Evolutionary conservation across 2,888 invertebrate species (phyloP).

Genomic region (Homarus gammarus): DNA sequence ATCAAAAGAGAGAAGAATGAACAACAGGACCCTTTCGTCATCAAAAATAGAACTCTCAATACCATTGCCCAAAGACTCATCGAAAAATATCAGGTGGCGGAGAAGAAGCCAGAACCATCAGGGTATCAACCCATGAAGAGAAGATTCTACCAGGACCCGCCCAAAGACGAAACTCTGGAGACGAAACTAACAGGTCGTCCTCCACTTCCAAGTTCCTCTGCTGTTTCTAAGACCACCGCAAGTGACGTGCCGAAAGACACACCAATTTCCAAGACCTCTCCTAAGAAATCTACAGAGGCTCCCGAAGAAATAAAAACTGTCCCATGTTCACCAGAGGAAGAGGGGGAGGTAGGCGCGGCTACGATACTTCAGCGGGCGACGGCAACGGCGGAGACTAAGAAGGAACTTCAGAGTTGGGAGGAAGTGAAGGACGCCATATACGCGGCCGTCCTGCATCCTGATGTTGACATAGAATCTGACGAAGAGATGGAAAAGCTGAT

Average conservation of each 20-base stretch:
- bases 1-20: constrained; percentile 68
- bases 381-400: constrained; percentile 48
- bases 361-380: constrained; percentile 63
- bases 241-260: neutral
- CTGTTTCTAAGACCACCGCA: neutral
- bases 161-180: neutral
- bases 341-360: constrained; percentile 36
- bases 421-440: constrained; percentile 73
- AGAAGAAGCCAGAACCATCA: constrained; percentile 48
- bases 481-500: constrained; percentile 72
- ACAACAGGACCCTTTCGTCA: constrained; percentile 47
- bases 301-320: neutral
- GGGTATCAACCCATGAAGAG: constrained; percentile 38
- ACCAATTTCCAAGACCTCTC: neutral
- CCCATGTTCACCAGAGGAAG: neutral
- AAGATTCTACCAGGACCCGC: neutral
- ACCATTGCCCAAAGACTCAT: constrained; percentile 73
- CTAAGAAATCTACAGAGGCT: constrained; percentile 15
- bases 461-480: constrained; percentile 74
- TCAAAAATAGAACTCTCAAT: constrained; percentile 68
- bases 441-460: constrained; percentile 72
- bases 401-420: constrained; percentile 65
- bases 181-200: neutral
- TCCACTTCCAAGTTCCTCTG: constrained; percentile 2
- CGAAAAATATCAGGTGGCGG: constrained; percentile 68